Evolutionary conservation across 2,888 invertebrate species (phyloP), one percentile per base, ranked within the genome.

Genomic region (Cetonia aurata): DNA sequence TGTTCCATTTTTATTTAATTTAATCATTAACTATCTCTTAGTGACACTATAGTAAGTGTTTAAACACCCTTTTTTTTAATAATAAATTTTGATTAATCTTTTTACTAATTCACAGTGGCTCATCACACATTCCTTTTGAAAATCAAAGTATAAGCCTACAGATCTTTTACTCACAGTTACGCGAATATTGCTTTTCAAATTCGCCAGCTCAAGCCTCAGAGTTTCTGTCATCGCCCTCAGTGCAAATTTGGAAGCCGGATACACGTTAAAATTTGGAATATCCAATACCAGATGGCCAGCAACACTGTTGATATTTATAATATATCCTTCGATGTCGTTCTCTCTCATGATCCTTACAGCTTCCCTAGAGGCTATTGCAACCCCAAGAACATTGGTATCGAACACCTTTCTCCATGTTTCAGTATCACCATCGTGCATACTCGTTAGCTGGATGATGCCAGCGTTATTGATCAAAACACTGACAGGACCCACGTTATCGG

Each of bases 391-490:
- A 52, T 77, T 76, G 6, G 72, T 72, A 31, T 76, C 74, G 3
- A 77, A 46, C 0, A 74, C 59, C 8, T 53, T 53, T 19, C 67
- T 67, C 77, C 75, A 76, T 10, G 59, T 67, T 31, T 74, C 71
- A 1, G 75, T 72, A 15, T 73, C 72, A 3, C 76, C 77, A 12
- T 72, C 73, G 17, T 68, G 10, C 4, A 77, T 37, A 12, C 53
- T 69, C 3, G 73, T 72, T 2, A 44, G 13, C 42, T 70, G 71
- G 6, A 67, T 52, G 15, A 75, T 56, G 0, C 76, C 78, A 6
- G 77, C 78, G 52, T 76, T 76, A 60, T 79, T 79, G 37, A 79
- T 67, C n/a, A 79, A 57, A 31, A 79, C 71, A 67, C 73, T 71
- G 41, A 77, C 74, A 1, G 75, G 75, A 1, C 78, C 78, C 6